phyloP scores from a whole-genome alignment of 1,140 invertebrate species.

The Hermetia illucens region DNA sequence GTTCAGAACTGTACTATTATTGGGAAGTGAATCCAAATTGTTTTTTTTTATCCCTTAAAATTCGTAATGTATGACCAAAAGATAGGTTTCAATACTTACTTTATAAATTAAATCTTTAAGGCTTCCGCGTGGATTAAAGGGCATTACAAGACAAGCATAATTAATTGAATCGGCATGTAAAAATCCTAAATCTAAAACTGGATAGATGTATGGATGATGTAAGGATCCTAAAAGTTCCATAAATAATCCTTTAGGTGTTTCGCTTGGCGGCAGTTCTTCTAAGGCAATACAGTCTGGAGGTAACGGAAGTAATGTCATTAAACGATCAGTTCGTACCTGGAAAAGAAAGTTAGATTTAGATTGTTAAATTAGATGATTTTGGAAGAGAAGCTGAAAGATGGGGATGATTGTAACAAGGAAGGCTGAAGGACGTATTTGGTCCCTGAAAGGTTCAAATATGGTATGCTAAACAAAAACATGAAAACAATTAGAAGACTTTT shows the following conservation, averaged over 20 bases:
- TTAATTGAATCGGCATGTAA: conserved; percentile 36
- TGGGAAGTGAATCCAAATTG: too few species aligned
- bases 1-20: too few species aligned
- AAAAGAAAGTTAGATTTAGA: neutral
- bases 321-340: conserved; percentile 50
- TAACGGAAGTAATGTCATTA: conserved; percentile 62
- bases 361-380: neutral
- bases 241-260: conserved; percentile 39
- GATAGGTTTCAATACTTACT: too few species aligned
- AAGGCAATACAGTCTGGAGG: conserved; percentile 38
- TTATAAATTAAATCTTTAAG: conserved; percentile 81
- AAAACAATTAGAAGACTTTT: too few species aligned
- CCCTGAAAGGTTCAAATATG: too few species aligned
- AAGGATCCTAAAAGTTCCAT: conserved; percentile 70
- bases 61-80: neutral
- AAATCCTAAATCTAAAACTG: conserved; percentile 66
- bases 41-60: too few species aligned
- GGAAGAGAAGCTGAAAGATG: neutral
- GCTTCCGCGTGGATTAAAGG: conserved; percentile 68
- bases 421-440: too few species aligned
- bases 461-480: too few species aligned
- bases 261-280: conserved; percentile 33
- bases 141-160: conserved; percentile 58
- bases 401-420: neutral
- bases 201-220: conserved; percentile 85